Conservation (phyloP, 2,888 invertebrate genomes). For the Tinea semifulvella region DNA sequence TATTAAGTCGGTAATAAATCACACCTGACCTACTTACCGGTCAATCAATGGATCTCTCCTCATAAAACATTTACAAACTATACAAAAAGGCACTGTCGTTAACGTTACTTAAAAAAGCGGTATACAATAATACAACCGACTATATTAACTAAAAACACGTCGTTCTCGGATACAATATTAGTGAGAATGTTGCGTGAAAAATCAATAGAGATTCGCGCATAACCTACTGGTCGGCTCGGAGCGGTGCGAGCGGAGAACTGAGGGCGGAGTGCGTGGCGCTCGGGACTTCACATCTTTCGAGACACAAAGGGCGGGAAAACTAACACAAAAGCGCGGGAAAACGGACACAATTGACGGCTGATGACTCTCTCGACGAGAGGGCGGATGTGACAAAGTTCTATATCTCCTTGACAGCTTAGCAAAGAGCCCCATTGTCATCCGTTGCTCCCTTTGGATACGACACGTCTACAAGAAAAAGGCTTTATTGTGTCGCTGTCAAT, state of each 20-base stretch:
- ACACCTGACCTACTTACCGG: slow-evolving; percentile 7
- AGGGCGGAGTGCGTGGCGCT: neutral
- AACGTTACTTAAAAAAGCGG: neutral
- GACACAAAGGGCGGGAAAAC: slow-evolving; percentile 12
- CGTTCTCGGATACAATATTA: neutral
- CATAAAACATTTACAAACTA: neutral
- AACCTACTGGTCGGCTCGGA: neutral
- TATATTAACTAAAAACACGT: slow-evolving; percentile 1
- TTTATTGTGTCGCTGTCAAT: too few relatives aligned
- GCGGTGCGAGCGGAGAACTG: neutral
- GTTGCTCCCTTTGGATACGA: neutral
- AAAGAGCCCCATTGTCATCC: neutral
- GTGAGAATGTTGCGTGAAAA: slow-evolving; percentile 39
- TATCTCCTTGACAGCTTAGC: neutral
- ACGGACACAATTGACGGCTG: slow-evolving; percentile 29
- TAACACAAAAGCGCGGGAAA: slow-evolving; percentile 46
- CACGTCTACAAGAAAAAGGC: too few relatives aligned
- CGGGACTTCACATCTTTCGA: neutral
- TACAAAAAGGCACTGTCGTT: neutral
- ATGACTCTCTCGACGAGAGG: neutral
- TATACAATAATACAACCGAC: neutral
- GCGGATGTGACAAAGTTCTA: neutral
- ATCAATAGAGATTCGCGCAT: slow-evolving; percentile 37
- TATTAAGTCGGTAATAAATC: neutral
- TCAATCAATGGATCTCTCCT: neutral